phyloP scores from a whole-genome alignment of 2,888 invertebrate genomes.

The Isotomurus palustris region DNA sequence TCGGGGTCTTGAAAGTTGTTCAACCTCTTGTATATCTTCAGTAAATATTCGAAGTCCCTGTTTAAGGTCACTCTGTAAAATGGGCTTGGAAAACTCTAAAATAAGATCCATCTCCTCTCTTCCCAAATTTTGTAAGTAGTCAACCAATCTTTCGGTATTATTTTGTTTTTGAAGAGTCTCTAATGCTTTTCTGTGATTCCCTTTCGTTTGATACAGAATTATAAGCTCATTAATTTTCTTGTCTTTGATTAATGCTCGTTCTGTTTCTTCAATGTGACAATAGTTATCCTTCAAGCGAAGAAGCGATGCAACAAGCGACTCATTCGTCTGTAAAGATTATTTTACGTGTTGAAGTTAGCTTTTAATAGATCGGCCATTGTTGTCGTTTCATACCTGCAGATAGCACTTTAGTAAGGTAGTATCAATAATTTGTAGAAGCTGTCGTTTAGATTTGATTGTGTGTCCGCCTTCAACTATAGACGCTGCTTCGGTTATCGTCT shows the following conservation, averaged over 20 bases:
- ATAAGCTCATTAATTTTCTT: slow-evolving; percentile 89
- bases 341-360: neutral
- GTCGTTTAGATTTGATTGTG: slow-evolving; percentile 57
- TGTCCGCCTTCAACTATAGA: slow-evolving; percentile 49
- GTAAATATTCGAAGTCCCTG: slow-evolving; percentile 87
- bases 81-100: slow-evolving; percentile 91
- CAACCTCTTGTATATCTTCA: slow-evolving; percentile 75
- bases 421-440: slow-evolving; percentile 86
- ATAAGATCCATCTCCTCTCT: slow-evolving; percentile 77
- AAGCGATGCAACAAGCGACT: slow-evolving; percentile 86
- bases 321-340: slow-evolving; percentile 70
- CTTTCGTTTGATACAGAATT: slow-evolving; percentile 91
- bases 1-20: slow-evolving; percentile 78
- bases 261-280: slow-evolving; percentile 90
- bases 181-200: slow-evolving; percentile 72
- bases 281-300: slow-evolving; percentile 76
- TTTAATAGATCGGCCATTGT: neutral
- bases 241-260: slow-evolving; percentile 76
- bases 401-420: slow-evolving; percentile 96
- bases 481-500: slow-evolving; percentile 44
- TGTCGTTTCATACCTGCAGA: slow-evolving; percentile 63
- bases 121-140: slow-evolving; percentile 77
- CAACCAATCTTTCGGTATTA: slow-evolving; percentile 72
- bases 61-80: slow-evolving; percentile 76
- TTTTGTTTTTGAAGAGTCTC: slow-evolving; percentile 77